These are phyloP conservation scores for Xiphorhynchus erythropygius DNA, from an alignment of 2,797 vertebrate species.

Conservation along the genomic window DNA sequence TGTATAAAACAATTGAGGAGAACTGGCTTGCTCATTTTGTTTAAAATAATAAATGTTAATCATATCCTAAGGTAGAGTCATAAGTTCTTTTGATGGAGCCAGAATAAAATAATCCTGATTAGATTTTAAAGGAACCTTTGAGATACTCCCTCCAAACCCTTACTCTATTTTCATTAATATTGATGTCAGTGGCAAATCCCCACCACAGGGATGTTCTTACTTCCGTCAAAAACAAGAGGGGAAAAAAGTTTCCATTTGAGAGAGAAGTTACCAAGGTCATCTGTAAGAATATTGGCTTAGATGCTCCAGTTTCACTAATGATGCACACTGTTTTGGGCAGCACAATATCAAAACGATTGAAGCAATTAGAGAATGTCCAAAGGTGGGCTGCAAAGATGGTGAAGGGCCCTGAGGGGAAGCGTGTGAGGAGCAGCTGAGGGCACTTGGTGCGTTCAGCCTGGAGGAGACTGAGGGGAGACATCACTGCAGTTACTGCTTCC, in stretches of 20 bases:
- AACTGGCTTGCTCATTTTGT: background rate
- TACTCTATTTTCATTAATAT: background rate
- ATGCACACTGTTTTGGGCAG: background rate
- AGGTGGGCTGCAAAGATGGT: background rate
- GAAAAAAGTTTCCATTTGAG: background rate
- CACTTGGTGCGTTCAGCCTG: background rate
- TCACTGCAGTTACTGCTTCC: background rate
- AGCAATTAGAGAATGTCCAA: background rate
- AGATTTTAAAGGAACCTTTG: slow-evolving; percentile 6
- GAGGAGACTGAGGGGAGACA: background rate
- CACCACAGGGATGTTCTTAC: background rate
- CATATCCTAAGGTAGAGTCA: background rate
- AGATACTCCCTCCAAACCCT: background rate
- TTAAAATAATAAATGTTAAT: background rate
- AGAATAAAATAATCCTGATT: background rate
- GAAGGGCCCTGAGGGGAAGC: fast-evolving
- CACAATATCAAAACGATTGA: background rate
- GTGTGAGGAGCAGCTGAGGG: fast-evolving
- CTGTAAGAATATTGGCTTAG: background rate
- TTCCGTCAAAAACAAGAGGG: background rate
- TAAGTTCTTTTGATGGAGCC: background rate
- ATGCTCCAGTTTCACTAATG: background rate
- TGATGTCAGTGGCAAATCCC: background rate
- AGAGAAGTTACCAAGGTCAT: background rate
- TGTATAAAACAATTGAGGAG: background rate